Base-by-base conservation (phyloP, 2,888 invertebrate genomes). In the Fragum fragum region DNA sequence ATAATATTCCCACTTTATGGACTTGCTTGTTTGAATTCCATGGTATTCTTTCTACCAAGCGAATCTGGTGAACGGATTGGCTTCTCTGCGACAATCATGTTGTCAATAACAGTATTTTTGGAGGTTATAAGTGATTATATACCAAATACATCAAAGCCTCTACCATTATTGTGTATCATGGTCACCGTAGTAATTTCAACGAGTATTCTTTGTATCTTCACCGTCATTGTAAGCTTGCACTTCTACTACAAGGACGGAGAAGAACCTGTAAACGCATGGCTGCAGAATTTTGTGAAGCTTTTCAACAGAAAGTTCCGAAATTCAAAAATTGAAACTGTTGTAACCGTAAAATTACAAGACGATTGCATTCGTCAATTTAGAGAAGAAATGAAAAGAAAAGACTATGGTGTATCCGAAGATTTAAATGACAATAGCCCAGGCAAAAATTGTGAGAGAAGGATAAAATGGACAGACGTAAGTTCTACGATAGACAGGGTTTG, bases 61-160 rank as follows among this genome's bases (percentile, higher is more conserved):
- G 68, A 75, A 6, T 75, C 68, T 5, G 75, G 75, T 0, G 75
- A 75, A 28, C 32, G 75, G 16, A 55, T 75, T 0, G 53, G 68
- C 18, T 75, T 63, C 39, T 42, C 68, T 23, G 36, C 68, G 18
- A 75, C 75, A 23, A 68, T 75, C 18, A 16, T 75, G 36, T 14
- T 75, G 75, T 28, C 75, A 5, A 39, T 68, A 6, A 36, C 75
- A n/a, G 75, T 75, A 1, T 75, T 68, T 11, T 18, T 75, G 11
- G 52, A 53, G 23, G 68, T 75, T 0, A 68, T 75, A 9, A 55
- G 55, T n/a, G 75, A 75, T 26, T 28, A 66, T 16, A 29, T 75
- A n/a, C 75, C 75, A n/a, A 52, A 69, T 7, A 55, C 66, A 9
- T 75, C 75, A 2, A 39, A 57, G 9, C 68, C 75, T 0, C 16